phyloP scores from a whole-genome alignment of 1,140 invertebrate species.

The Bombus vancouverensis region DNA sequence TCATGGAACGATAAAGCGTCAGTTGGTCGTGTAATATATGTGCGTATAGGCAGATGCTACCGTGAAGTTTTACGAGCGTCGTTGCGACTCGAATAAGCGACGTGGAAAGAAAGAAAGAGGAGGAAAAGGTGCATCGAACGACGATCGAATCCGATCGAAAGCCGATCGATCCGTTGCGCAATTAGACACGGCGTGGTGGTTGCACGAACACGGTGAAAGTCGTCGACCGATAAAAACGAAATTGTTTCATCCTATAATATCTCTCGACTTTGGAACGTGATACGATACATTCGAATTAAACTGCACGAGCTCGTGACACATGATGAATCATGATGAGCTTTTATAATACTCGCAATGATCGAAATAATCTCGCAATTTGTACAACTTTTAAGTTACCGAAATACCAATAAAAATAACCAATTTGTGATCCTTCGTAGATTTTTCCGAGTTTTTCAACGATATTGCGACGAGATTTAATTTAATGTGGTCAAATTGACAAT shows the following conservation, averaged over 20 bases:
- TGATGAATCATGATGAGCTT: no score
- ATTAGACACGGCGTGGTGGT: constrained; percentile 15
- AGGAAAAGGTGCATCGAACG: background rate
- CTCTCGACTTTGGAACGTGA: background rate
- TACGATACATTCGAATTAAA: background rate
- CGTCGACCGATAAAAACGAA: constrained; percentile 44
- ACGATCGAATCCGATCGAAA: background rate
- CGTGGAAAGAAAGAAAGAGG: background rate
- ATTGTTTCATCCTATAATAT: constrained; percentile 10
- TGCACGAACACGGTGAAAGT: constrained; percentile 44
- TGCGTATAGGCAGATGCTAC: background rate
- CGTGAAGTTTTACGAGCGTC: constrained; percentile 5
- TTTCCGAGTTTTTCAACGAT: background rate
- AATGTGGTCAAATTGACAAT: no score
- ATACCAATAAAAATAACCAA: background rate
- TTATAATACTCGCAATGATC: no score
- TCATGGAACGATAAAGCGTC: constrained; percentile 42
- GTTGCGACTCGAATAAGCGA: background rate
- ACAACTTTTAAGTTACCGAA: no score
- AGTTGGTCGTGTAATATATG: constrained; percentile 2
- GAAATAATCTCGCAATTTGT: no score
- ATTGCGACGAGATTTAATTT: no score
- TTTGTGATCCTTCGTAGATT: background rate
- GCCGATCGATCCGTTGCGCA: constrained; percentile 37
- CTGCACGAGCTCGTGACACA: background rate